These are phyloP conservation scores for Amitus sp. DNA, from an alignment of 2,888 invertebrate species.

Conservation along the genomic window DNA sequence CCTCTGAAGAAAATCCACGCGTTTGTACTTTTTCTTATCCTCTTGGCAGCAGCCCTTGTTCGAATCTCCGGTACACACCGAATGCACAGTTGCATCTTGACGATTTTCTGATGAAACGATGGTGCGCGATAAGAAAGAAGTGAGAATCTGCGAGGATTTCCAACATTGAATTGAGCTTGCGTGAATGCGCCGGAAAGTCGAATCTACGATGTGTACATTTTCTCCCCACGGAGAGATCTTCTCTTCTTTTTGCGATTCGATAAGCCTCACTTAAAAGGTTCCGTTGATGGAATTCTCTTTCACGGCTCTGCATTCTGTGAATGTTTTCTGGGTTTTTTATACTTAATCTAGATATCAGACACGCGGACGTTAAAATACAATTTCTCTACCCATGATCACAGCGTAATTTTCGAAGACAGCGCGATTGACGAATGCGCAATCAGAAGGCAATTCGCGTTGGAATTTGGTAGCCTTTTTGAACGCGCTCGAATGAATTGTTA, in stretches of 20 bases:
- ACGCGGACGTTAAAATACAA: no score
- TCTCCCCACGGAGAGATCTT: slow-evolving; percentile 15
- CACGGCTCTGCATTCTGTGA: neutral
- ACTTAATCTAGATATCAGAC: no score
- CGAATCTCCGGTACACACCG: neutral
- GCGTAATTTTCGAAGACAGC: no score
- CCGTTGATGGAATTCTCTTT: slow-evolving; percentile 22
- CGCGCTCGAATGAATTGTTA: neutral
- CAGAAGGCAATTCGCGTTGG: neutral
- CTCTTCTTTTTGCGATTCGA: slow-evolving; percentile 22
- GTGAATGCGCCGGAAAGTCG: slow-evolving; percentile 17
- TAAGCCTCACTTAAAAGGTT: slow-evolving; percentile 35
- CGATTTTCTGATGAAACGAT: slow-evolving; percentile 27
- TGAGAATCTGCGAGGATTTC: slow-evolving; percentile 16
- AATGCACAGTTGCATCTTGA: slow-evolving; percentile 7
- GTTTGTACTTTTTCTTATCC: slow-evolving; percentile 20
- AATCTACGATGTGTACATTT: slow-evolving; percentile 25
- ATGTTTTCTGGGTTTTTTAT: neutral
- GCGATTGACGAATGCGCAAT: neutral
- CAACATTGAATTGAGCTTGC: slow-evolving; percentile 25
- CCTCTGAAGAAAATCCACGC: slow-evolving; percentile 17
- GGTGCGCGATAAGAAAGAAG: slow-evolving; percentile 13
- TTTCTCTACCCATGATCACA: no score
- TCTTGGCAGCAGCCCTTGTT: slow-evolving; percentile 8
- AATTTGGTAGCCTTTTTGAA: neutral